These are phyloP conservation scores for Oryzias javanicus DNA, from an alignment of 2,113 vertebrate species.

Conservation along the genomic window DNA sequence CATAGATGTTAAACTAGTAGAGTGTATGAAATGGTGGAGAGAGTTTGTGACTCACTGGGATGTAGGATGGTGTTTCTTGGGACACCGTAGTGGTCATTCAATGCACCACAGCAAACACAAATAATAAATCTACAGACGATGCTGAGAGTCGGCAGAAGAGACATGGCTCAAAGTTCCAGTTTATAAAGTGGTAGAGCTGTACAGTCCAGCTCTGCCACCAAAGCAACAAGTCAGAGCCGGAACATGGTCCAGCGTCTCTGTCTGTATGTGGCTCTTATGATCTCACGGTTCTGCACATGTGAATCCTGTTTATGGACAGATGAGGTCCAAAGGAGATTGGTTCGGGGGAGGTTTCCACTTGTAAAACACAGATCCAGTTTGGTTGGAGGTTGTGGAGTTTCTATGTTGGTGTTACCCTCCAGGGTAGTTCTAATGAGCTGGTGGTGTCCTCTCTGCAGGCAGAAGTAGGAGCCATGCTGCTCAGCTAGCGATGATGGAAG, in stretches of 20 bases:
- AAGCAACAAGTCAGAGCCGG: conserved; percentile 34
- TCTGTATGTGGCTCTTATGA: conserved; percentile 18
- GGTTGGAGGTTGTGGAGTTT: conserved; percentile 4
- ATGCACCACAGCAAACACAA: conserved; percentile 26
- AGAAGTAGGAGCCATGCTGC: conserved; percentile 61
- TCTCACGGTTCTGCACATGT: conserved; percentile 9
- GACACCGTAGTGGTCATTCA: conserved; percentile 39
- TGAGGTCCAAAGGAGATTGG: background rate
- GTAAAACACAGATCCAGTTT: background rate
- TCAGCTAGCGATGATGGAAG: conserved; percentile 33
- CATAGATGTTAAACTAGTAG: conserved; percentile 17
- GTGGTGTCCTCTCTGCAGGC: conserved; percentile 41
- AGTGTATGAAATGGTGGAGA: background rate
- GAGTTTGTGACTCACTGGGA: conserved; percentile 58
- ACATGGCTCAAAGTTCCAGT: conserved; percentile 64
- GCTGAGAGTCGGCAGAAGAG: conserved; percentile 48
- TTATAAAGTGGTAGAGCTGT: conserved; percentile 34
- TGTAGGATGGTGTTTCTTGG: conserved; percentile 69
- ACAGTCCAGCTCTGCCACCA: conserved; percentile 43
- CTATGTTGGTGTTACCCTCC: conserved; percentile 70
- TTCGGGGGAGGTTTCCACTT: background rate
- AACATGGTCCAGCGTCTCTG: conserved; percentile 37
- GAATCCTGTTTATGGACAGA: conserved; percentile 18
- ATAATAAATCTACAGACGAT: conserved; percentile 62
- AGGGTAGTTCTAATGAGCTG: conserved; percentile 42